phyloP scores from a whole-genome alignment of 2,113 vertebrate species.

The Bolborhynchus lineola region DNA sequence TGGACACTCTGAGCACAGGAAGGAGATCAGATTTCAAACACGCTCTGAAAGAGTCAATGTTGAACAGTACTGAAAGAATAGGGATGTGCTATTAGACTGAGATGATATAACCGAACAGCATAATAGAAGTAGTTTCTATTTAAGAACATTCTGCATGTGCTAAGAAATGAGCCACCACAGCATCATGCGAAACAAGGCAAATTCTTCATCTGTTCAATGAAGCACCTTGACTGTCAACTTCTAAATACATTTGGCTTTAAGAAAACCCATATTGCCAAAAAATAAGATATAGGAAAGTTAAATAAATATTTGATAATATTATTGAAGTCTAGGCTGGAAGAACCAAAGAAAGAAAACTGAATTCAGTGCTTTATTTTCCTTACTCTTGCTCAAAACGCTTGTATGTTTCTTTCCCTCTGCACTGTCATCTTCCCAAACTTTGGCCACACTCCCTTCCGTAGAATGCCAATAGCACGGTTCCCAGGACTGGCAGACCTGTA shows the following conservation, averaged over 20 bases:
- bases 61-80: neutral
- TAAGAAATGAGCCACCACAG: neutral
- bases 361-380: neutral
- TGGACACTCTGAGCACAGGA: neutral
- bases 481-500: neutral
- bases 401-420: neutral
- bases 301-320: neutral
- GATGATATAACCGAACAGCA: neutral
- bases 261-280: neutral
- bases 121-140: neutral
- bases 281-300: neutral
- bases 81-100: neutral
- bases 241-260: neutral
- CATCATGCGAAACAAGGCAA: neutral
- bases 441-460: neutral
- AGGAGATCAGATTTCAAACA: constrained; percentile 29
- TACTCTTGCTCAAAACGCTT: neutral
- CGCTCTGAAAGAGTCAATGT: neutral
- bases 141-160: neutral
- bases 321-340: neutral
- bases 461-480: neutral
- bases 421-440: neutral
- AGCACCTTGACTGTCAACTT: neutral
- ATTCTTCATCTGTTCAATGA: neutral
- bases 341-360: neutral